Conservation (phyloP, 2,888 invertebrate genomes). For the Erebia aethiops region DNA sequence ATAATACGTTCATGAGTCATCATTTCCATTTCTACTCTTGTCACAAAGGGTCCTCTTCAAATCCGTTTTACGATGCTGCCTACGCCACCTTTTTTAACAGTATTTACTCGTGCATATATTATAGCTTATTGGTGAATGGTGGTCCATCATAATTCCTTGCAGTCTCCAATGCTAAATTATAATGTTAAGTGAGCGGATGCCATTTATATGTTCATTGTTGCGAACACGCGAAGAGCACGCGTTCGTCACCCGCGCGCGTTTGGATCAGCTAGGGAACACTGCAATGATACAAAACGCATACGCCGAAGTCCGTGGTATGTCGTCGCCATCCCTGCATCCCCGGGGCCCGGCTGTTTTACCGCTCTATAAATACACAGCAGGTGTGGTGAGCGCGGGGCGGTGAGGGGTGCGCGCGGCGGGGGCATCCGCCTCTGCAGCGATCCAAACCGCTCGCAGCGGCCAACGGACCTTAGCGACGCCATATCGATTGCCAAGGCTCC, state of each 20-base stretch:
- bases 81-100: neutral
- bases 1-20: neutral
- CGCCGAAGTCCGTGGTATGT: conserved; percentile 57
- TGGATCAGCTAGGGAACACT: conserved; percentile 53
- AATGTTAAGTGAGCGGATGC: conserved; percentile 41
- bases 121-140: neutral
- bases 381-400: conserved; percentile 69
- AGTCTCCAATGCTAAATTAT: conserved; percentile 22
- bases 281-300: conserved; percentile 36
- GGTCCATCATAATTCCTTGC: neutral
- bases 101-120: neutral
- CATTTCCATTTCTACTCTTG: neutral
- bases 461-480: conserved; percentile 83
- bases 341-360: conserved; percentile 69
- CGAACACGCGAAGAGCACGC: conserved; percentile 54
- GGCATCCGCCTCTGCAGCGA: conserved; percentile 80
- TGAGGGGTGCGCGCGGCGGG: conserved; percentile 63
- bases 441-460: conserved; percentile 79
- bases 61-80: neutral
- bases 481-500: conserved; percentile 84
- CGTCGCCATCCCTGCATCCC: conserved; percentile 76
- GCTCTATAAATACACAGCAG: conserved; percentile 82
- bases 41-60: neutral
- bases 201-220: conserved; percentile 73
- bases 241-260: conserved; percentile 63